phyloP scores from a whole-genome alignment of 2,113 vertebrate species.

The Alethe diademata region DNA sequence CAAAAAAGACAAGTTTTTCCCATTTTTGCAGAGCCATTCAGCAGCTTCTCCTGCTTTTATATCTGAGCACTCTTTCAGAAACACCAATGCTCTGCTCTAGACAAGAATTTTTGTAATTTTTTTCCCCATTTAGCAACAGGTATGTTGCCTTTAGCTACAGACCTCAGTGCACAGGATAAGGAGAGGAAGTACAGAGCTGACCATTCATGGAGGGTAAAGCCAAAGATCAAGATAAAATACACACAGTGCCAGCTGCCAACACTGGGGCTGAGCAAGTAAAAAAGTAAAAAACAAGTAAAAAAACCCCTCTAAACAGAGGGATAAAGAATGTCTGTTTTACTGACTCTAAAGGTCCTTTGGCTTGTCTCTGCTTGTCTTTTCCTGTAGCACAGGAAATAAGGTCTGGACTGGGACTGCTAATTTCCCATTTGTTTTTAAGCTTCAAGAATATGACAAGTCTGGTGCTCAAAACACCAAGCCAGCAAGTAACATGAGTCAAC shows the following conservation, averaged over 20 bases:
- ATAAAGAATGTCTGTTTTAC: neutral
- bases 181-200: neutral
- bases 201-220: neutral
- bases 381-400: neutral
- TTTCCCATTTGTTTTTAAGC: neutral
- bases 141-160: neutral
- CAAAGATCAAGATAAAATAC: neutral
- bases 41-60: neutral
- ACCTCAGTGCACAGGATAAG: neutral
- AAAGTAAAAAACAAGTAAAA: neutral
- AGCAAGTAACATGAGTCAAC: neutral
- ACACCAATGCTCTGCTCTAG: neutral
- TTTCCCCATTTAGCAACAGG: neutral
- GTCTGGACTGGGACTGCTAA: neutral
- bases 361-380: neutral
- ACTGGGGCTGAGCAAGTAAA: neutral
- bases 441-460: neutral
- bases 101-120: neutral
- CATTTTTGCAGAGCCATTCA: neutral
- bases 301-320: neutral
- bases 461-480: neutral
- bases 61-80: neutral
- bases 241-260: neutral
- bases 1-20: neutral
- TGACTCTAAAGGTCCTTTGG: neutral